phyloP scores from a whole-genome alignment of 2,797 vertebrate genomes.

The Microctenopoma stevenorrisi region DNA sequence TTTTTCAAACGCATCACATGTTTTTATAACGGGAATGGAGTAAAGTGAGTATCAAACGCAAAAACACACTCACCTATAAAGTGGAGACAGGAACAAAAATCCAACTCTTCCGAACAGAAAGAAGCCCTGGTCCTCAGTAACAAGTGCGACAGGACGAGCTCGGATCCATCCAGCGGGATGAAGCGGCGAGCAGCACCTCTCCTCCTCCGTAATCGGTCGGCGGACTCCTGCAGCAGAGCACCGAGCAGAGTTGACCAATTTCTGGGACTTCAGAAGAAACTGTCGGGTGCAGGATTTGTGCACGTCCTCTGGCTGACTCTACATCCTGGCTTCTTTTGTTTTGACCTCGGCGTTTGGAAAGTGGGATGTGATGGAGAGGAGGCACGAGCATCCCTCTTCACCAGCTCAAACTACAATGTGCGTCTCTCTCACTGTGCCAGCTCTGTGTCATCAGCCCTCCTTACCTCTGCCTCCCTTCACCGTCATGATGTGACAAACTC shows the following conservation, averaged over 20 bases:
- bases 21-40: background rate
- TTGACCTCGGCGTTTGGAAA: constrained; percentile 51
- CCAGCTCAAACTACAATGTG: constrained; percentile 54
- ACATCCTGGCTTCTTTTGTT: constrained; percentile 65
- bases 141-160: constrained; percentile 18
- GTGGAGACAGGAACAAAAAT: constrained; percentile 31
- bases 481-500: constrained; percentile 37
- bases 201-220: constrained; percentile 3
- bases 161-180: constrained; percentile 46
- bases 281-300: background rate
- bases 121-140: constrained; percentile 28
- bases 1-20: background rate
- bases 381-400: constrained; percentile 43
- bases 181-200: constrained; percentile 38
- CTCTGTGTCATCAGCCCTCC: constrained; percentile 60
- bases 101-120: constrained; percentile 36
- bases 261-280: background rate
- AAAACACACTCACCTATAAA: constrained; percentile 53
- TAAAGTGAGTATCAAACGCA: background rate
- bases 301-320: constrained; percentile 21
- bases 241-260: constrained; percentile 11
- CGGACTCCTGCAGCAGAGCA: constrained; percentile 40
- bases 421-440: constrained; percentile 53
- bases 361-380: constrained; percentile 54
- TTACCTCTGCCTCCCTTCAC: constrained; percentile 41